Percentiles rank a stretch among this genome's conserved stretches.
phyloP scores from a whole-genome alignment of 2,888 invertebrate genomes.

The Caenorhabditis angaria region DNA sequence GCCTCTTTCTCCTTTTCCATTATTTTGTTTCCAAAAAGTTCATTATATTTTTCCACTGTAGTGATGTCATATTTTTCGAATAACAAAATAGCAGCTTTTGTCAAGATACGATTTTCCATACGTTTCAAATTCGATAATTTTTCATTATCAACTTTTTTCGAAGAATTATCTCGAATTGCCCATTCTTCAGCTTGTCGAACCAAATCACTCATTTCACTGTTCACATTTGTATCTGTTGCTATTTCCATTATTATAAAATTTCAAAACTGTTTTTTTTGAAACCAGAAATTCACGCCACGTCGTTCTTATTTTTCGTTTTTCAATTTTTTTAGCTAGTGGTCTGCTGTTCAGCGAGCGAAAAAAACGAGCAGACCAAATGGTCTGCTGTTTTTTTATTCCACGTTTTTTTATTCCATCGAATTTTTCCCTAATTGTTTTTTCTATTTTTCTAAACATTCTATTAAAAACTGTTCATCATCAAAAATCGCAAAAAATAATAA shows the following conservation, averaged over 20 bases:
- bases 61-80: background rate
- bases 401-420: no score
- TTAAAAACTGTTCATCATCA: background rate
- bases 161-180: background rate
- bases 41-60: background rate
- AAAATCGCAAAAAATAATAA: background rate
- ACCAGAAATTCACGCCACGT: no score
- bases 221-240: background rate
- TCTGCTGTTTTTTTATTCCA: no score
- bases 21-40: background rate
- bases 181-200: background rate
- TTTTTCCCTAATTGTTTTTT: no score
- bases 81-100: background rate
- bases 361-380: no score
- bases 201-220: slow-evolving; percentile 1
- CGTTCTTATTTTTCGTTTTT: no score
- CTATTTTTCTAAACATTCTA: no score
- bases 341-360: no score
- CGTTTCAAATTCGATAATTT: background rate
- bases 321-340: no score
- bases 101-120: background rate
- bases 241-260: background rate
- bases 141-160: background rate
- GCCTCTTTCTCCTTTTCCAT: background rate
- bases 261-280: no score